phyloP scores from a whole-genome alignment of 2,797 vertebrate genomes.

The Crocodylus rhombifer region DNA sequence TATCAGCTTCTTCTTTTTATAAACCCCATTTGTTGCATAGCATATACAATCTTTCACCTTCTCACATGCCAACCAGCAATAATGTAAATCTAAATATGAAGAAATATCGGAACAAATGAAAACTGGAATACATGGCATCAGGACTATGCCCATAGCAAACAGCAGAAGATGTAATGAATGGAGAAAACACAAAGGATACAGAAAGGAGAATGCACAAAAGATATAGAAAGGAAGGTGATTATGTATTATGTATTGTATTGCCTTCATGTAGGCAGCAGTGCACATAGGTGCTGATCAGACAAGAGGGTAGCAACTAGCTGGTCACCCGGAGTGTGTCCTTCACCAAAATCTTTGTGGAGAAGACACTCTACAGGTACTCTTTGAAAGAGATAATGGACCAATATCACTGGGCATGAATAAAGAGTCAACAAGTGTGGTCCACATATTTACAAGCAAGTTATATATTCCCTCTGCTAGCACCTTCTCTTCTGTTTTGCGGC shows the following conservation, averaged over 20 bases:
- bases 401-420: background rate
- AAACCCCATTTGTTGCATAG: background rate
- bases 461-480: background rate
- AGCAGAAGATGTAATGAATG: background rate
- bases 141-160: background rate
- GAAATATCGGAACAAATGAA: background rate
- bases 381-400: background rate
- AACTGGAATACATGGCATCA: background rate
- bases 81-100: background rate
- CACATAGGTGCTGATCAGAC: background rate
- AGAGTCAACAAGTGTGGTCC: background rate
- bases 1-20: constrained; percentile 60
- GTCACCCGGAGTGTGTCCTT: accelerated
- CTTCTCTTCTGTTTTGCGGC: background rate
- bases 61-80: background rate
- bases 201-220: background rate
- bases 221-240: background rate
- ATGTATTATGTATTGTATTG: background rate
- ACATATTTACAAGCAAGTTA: accelerated
- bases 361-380: background rate
- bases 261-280: background rate
- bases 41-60: background rate
- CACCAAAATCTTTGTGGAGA: background rate
- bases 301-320: background rate
- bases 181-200: background rate